A percentile compares a stretch with the other conserved stretches of the same genome.
phyloP scores from a whole-genome alignment of 2,797 vertebrate species.

The Peromyscus attwateri region DNA sequence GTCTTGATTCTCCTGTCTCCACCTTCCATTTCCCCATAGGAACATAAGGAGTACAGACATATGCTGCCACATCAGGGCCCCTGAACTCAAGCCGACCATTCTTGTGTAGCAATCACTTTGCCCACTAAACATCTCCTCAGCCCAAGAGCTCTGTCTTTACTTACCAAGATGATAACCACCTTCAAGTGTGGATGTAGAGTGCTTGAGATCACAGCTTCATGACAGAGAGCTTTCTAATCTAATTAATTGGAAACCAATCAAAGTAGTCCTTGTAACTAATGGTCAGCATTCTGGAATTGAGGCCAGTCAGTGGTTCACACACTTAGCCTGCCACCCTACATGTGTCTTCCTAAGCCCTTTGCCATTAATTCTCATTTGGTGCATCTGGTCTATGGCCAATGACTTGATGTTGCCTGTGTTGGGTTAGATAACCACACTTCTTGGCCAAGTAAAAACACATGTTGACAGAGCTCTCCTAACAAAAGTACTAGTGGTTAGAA shows the following conservation, averaged over 20 bases:
- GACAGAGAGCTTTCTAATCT: background rate
- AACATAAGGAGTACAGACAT: background rate
- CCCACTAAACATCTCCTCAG: background rate
- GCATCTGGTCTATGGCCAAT: background rate
- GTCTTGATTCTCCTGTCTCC: background rate
- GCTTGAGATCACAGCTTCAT: background rate
- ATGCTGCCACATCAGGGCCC: background rate
- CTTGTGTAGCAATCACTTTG: background rate
- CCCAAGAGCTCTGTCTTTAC: background rate
- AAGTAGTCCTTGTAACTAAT: background rate
- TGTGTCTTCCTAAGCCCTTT: background rate
- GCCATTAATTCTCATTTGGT: background rate
- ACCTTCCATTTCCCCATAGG: background rate
- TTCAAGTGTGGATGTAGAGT: background rate
- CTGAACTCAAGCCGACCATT: background rate
- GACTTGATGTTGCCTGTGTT: background rate
- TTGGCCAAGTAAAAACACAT: background rate
- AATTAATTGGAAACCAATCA: background rate
- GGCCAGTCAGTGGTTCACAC: background rate
- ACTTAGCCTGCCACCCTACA: background rate
- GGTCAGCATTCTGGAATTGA: background rate
- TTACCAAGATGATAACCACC: background rate
- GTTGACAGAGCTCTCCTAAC: background rate
- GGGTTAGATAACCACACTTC: background rate
- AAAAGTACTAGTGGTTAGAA: background rate